phyloP scores from a whole-genome alignment of 2,888 invertebrate species.

The Drosophila paracracens region DNA sequence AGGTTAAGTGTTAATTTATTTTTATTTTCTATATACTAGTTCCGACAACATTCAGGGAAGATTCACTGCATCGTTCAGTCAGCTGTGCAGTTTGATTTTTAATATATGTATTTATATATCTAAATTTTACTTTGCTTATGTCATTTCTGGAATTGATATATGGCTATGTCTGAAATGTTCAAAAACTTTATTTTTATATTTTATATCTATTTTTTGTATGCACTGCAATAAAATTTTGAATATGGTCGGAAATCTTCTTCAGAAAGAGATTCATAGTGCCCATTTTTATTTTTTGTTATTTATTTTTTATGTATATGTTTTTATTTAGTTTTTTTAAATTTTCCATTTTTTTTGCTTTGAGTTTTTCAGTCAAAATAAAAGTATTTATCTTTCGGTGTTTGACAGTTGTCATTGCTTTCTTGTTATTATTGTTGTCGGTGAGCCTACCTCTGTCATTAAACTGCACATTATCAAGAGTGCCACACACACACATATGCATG shows the following conservation, averaged over 20 bases:
- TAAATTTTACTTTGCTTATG: not conserved
- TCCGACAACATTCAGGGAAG: not conserved
- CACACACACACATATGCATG: constrained; percentile 16
- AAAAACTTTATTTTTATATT: not conserved
- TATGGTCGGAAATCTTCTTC: not conserved
- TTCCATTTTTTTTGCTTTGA: not conserved
- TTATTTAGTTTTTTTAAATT: not conserved
- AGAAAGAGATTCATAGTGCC: not conserved
- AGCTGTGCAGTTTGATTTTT: not conserved
- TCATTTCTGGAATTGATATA: not conserved
- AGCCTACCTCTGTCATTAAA: constrained; percentile 70
- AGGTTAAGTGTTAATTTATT: not conserved
- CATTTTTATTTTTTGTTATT: not conserved
- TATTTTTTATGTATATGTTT: not conserved
- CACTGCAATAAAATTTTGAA: not conserved
- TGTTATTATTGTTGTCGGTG: constrained; percentile 65
- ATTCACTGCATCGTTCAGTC: not conserved
- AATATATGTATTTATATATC: not conserved
- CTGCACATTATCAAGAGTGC: constrained; percentile 71
- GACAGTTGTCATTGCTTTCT: not conserved
- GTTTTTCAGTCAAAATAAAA: not conserved
- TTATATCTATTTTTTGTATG: not conserved
- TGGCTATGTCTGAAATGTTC: not conserved
- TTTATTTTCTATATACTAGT: not conserved
- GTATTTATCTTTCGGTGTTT: constrained; percentile 39